Conservation (phyloP, 2,888 invertebrate species). For the Ctena decussata region DNA sequence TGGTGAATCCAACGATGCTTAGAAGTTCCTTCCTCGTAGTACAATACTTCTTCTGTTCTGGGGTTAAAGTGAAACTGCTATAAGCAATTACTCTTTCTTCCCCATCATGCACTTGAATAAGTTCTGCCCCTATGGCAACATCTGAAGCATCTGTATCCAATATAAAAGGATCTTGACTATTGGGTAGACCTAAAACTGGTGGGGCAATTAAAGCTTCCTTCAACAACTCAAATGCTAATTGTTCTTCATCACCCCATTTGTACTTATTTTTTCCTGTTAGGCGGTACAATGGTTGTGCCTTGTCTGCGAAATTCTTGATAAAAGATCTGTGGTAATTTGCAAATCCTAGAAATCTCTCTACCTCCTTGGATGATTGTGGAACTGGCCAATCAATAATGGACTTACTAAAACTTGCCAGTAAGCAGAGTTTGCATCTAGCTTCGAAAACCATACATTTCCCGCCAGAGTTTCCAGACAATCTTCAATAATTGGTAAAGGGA, state of each 20-base stretch:
- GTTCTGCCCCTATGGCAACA: slow-evolving; percentile 25
- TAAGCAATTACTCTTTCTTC: slow-evolving; percentile 57
- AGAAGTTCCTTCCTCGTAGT: too few relatives aligned
- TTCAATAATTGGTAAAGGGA: slow-evolving; percentile 17
- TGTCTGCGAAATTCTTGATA: slow-evolving; percentile 26
- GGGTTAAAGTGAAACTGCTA: slow-evolving; percentile 30
- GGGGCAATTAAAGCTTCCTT: slow-evolving; percentile 16
- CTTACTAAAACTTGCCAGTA: slow-evolving; percentile 19
- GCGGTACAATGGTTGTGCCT: slow-evolving; percentile 27
- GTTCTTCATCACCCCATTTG: slow-evolving; percentile 24
- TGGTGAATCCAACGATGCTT: slow-evolving; percentile 44
- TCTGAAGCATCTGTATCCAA: slow-evolving; percentile 59
- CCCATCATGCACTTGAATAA: slow-evolving; percentile 53
- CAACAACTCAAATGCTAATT: slow-evolving; percentile 17
- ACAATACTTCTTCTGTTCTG: slow-evolving; percentile 50
- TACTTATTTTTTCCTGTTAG: slow-evolving; percentile 36
- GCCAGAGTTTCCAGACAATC: slow-evolving; percentile 36
- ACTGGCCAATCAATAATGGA: background rate
- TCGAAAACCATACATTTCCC: slow-evolving; percentile 32
- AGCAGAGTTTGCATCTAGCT: slow-evolving; percentile 28
- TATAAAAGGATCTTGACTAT: slow-evolving; percentile 32
- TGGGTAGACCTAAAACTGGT: slow-evolving; percentile 46
- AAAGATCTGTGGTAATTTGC: slow-evolving; percentile 47
- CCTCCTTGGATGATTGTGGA: slow-evolving; percentile 15
- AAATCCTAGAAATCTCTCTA: slow-evolving; percentile 53